These are phyloP conservation scores for Balanococcus diminutus DNA, from an alignment of 2,888 invertebrate genomes.

Conservation along the genomic window DNA sequence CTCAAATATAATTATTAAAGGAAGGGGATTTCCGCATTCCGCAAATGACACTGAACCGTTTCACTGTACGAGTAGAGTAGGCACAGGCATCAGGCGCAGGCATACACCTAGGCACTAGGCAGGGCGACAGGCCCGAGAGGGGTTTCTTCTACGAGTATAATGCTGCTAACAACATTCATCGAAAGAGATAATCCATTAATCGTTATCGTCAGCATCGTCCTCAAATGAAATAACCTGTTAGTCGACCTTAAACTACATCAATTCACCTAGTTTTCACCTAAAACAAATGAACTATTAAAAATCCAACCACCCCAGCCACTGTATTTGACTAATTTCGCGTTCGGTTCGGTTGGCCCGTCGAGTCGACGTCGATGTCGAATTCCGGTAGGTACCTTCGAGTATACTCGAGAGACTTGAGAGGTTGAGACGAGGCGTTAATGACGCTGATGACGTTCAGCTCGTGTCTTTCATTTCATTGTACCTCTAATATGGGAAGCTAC, in stretches of 20 bases:
- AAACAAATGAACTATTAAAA: constrained; percentile 24
- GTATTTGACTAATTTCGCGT: background rate
- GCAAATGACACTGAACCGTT: constrained; percentile 27
- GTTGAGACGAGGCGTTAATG: too few species aligned
- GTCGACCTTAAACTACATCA: constrained; percentile 48
- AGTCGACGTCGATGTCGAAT: background rate
- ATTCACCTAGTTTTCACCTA: constrained; percentile 38
- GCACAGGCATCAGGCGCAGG: background rate
- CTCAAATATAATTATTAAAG: constrained; percentile 22
- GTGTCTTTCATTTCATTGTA: background rate
- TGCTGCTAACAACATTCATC: constrained; percentile 37
- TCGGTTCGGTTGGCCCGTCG: background rate
- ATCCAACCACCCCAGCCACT: background rate
- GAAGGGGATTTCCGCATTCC: constrained; percentile 22
- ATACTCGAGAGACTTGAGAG: too few species aligned
- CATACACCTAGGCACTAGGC: too few species aligned
- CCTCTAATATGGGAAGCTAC: too few species aligned
- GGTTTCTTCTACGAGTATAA: background rate
- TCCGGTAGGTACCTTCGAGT: background rate
- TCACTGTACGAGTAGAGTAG: background rate
- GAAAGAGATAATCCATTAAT: constrained; percentile 49
- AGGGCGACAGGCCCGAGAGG: background rate
- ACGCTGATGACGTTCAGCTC: background rate
- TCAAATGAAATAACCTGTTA: constrained; percentile 48
- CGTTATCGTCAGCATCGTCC: constrained; percentile 38